Conservation (phyloP, 2,113 vertebrate species). For the Vimba vimba region DNA sequence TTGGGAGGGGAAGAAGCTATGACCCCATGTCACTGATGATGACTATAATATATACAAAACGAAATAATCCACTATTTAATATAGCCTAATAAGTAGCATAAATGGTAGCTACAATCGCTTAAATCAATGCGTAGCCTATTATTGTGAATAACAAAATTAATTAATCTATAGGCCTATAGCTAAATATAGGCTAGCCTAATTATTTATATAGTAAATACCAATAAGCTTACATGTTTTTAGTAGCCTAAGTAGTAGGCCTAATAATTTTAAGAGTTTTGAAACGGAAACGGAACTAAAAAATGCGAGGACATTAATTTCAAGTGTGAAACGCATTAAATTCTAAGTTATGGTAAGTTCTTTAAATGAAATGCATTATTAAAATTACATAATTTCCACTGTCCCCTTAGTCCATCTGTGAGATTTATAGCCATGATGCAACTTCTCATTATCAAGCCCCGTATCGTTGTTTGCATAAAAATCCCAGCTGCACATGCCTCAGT, state of each 20-base stretch:
- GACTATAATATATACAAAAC: constrained; percentile 13
- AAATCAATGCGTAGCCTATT: not conserved
- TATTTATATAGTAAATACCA: too few relatives aligned
- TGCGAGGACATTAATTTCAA: not conserved
- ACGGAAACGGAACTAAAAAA: not conserved
- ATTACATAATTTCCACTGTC: not conserved
- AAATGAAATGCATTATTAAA: not conserved
- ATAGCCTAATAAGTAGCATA: not conserved
- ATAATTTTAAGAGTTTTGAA: not conserved
- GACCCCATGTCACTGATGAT: constrained; percentile 16
- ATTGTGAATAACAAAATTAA: not conserved
- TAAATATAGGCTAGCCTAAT: too few relatives aligned
- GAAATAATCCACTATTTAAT: not conserved
- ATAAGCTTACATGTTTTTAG: too few relatives aligned
- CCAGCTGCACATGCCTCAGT: constrained; percentile 63
- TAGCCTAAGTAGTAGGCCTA: not conserved
- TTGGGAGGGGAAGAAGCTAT: constrained; percentile 55
- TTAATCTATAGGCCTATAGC: too few relatives aligned
- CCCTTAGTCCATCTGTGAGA: not conserved
- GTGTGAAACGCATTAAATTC: not conserved
- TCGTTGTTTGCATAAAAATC: constrained; percentile 67
- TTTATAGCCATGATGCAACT: not conserved
- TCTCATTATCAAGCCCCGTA: constrained; percentile 10
- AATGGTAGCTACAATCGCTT: not conserved
- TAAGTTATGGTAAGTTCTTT: not conserved